Evolutionary conservation across 2,113 vertebrate species (phyloP).

Genomic region (Albula glossodonta): DNA sequence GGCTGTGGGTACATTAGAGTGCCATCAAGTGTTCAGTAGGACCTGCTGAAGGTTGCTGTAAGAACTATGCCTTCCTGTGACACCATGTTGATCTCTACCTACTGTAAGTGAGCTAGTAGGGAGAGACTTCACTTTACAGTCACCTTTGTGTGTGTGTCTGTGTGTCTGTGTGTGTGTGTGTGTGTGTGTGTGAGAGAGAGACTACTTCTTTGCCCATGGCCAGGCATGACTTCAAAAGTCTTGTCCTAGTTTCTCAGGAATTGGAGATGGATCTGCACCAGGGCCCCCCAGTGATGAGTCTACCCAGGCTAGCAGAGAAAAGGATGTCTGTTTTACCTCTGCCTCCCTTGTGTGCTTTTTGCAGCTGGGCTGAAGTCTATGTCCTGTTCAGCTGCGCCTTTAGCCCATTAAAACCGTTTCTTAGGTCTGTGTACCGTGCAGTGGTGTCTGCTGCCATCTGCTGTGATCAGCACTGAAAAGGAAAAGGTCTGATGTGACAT

Average conservation of each 20-base stretch:
- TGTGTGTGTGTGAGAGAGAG: neutral
- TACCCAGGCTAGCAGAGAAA: neutral
- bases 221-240: neutral
- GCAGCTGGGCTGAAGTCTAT: neutral
- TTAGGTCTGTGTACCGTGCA: neutral
- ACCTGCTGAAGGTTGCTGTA: neutral
- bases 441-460: conserved; percentile 54
- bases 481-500: neutral
- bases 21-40: neutral
- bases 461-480: conserved; percentile 32
- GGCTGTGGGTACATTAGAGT: conserved; percentile 6
- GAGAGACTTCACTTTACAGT: neutral
- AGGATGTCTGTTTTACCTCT: neutral
- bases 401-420: neutral
- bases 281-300: neutral
- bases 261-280: neutral
- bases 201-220: neutral
- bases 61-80: conserved; percentile 32
- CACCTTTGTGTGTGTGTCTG: neutral
- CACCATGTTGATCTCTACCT: neutral
- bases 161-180: neutral
- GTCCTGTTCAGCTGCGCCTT: neutral
- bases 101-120: no score
- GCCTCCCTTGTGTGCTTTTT: neutral
- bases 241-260: neutral